phyloP scores from a whole-genome alignment of 92 coral and sea anemone genomes.

The Ricordea florida region DNA sequence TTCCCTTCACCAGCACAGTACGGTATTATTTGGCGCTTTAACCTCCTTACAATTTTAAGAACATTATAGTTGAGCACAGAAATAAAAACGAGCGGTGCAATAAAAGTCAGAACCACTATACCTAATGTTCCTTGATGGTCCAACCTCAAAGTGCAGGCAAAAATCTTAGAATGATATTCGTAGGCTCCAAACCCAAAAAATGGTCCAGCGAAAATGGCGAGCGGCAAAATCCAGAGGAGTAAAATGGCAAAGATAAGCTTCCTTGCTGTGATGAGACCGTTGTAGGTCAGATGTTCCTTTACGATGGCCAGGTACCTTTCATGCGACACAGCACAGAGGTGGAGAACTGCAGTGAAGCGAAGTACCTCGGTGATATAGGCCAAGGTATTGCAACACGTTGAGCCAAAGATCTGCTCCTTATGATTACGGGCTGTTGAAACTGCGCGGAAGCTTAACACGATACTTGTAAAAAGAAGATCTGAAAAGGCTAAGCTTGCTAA shows the following conservation, averaged over 20 bases:
- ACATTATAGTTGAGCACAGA: background rate
- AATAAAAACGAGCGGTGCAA: background rate
- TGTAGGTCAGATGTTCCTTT: background rate
- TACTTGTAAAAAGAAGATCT: background rate
- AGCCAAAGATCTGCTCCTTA: background rate
- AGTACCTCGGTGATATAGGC: background rate
- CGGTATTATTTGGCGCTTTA: background rate
- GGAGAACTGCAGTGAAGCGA: background rate
- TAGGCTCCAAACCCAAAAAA: conserved; percentile 4
- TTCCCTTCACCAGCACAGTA: too few relatives aligned
- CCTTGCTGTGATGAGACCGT: background rate
- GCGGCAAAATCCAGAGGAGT: background rate
- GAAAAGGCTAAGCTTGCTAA: conserved; percentile 10
- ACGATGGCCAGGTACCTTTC: conserved; percentile 1
- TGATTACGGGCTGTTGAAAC: background rate
- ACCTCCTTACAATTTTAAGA: background rate
- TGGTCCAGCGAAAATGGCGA: background rate
- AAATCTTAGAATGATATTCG: background rate
- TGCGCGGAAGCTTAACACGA: background rate
- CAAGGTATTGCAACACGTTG: background rate
- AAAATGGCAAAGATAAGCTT: background rate
- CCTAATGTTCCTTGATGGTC: background rate
- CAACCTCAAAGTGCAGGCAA: background rate
- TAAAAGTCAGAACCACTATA: background rate
- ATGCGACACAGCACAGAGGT: background rate